Evolutionary conservation across 1,140 invertebrate genomes (phyloP).

Genomic region (Heliothis subflexa): DNA sequence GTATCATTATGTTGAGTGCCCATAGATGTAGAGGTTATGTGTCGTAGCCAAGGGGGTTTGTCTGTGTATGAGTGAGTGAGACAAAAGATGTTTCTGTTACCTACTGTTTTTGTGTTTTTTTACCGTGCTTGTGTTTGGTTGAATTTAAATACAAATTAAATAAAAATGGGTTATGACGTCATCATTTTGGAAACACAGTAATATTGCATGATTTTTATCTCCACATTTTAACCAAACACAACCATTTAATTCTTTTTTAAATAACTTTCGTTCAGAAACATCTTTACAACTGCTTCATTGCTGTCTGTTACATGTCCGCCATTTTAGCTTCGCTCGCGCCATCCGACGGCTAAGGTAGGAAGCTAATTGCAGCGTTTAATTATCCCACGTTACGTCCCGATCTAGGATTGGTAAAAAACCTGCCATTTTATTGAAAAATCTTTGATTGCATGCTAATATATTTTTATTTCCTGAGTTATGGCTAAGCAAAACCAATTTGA

Average conservation of each 20-base stretch:
- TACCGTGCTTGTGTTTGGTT: slow-evolving; percentile 19
- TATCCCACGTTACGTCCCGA: background rate
- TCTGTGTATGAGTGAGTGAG: slow-evolving; percentile 72
- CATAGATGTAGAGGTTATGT: slow-evolving; percentile 82
- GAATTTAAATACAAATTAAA: no score
- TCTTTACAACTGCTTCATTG: slow-evolving; percentile 52
- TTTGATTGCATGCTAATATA: no score
- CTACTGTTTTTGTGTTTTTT: background rate
- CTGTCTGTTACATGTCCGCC: slow-evolving; percentile 53
- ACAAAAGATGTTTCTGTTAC: slow-evolving; percentile 70
- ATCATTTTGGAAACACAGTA: no score
- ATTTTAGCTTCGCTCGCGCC: slow-evolving; percentile 52
- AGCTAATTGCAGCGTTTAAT: slow-evolving; percentile 6
- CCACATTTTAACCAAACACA: background rate
- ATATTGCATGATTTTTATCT: background rate
- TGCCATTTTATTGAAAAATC: background rate
- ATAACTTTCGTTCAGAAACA: slow-evolving; percentile 49
- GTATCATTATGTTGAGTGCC: slow-evolving; percentile 71
- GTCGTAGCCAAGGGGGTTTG: slow-evolving; percentile 86
- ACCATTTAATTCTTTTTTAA: background rate
- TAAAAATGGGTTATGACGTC: no score
- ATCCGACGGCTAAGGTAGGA: slow-evolving; percentile 53
- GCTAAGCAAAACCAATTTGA: no score
- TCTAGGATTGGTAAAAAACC: background rate
- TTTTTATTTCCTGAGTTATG: no score